phyloP scores from a whole-genome alignment of 2,797 vertebrate genomes.

The Pygocentrus nattereri region DNA sequence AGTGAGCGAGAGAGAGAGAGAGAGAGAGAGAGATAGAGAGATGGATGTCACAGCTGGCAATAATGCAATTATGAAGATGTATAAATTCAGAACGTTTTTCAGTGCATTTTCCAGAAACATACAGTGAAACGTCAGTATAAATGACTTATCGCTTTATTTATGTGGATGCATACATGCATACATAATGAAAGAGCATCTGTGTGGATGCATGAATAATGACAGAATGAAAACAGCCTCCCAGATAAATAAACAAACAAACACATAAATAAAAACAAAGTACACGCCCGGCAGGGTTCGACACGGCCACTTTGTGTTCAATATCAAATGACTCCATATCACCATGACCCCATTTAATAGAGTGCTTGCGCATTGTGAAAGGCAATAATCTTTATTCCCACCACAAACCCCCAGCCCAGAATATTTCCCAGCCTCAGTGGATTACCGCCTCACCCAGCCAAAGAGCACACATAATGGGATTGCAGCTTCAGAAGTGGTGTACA shows the following conservation, averaged over 20 bases:
- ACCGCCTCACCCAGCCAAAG: slow-evolving; percentile 37
- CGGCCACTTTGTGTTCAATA: slow-evolving; percentile 81
- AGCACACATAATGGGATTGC: slow-evolving; percentile 37
- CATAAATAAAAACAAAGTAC: background rate
- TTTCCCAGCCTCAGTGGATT: slow-evolving; percentile 19
- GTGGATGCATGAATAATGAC: background rate
- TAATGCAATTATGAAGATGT: too few species aligned
- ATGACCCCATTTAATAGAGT: slow-evolving; percentile 10
- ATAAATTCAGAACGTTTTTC: too few species aligned
- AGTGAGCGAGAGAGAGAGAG: slow-evolving; percentile 75
- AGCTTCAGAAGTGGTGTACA: slow-evolving; percentile 33
- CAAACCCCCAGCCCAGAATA: slow-evolving; percentile 2
- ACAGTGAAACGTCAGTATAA: too few species aligned
- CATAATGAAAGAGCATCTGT: background rate
- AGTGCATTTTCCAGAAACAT: too few species aligned
- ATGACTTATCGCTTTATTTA: too few species aligned
- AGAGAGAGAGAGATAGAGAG: background rate
- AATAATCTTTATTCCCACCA: slow-evolving; percentile 21
- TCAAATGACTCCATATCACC: background rate
- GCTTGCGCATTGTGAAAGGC: background rate
- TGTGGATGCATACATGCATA: too few species aligned
- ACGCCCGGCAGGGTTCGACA: background rate
- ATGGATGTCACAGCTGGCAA: background rate
- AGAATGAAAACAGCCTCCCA: background rate
- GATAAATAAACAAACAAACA: background rate